A percentile compares a stretch with the other conserved stretches of the same genome.
phyloP scores from a whole-genome alignment of 2,888 invertebrate species.

The Cartodere bifasciata region DNA sequence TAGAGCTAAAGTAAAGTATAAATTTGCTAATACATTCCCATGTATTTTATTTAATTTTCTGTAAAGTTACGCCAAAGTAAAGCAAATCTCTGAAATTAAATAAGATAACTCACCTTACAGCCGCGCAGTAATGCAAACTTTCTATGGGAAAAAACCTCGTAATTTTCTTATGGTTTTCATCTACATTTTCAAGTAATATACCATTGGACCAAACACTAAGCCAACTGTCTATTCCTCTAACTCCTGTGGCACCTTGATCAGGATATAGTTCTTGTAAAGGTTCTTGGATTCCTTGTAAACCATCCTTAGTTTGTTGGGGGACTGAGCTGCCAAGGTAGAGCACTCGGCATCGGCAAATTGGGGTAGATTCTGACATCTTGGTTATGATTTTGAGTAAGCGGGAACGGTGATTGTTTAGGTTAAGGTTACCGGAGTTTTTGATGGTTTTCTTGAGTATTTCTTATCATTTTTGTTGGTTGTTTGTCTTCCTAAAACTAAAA shows the following conservation, averaged over 20 bases:
- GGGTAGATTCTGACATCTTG: slow-evolving; percentile 65
- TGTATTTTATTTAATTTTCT: no score
- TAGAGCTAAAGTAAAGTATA: no score
- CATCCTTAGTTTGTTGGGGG: slow-evolving; percentile 95
- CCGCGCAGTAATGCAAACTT: slow-evolving; percentile 90
- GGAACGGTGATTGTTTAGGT: no score
- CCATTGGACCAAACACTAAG: slow-evolving; percentile 96
- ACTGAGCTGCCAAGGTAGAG: slow-evolving; percentile 93
- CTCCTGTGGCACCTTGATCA: slow-evolving; percentile 78
- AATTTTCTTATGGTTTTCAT: slow-evolving; percentile 87
- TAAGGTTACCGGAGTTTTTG: no score
- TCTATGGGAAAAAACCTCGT: slow-evolving; percentile 94
- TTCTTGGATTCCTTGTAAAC: slow-evolving; percentile 93
- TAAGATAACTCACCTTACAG: slow-evolving; percentile 69
- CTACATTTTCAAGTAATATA: slow-evolving; percentile 87
- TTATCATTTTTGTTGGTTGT: no score
- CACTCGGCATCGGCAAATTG: slow-evolving; percentile 92
- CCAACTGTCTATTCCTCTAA: slow-evolving; percentile 91
- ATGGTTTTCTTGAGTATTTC: no score
- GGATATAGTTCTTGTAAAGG: slow-evolving; percentile 92
- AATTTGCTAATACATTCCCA: no score
- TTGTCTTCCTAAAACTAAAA: no score
- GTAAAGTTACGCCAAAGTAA: no score
- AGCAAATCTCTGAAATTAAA: not conserved
- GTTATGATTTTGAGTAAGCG: no score